Conservation (phyloP, 2,113 vertebrate genomes). For the Centrocercus urophasianus region DNA sequence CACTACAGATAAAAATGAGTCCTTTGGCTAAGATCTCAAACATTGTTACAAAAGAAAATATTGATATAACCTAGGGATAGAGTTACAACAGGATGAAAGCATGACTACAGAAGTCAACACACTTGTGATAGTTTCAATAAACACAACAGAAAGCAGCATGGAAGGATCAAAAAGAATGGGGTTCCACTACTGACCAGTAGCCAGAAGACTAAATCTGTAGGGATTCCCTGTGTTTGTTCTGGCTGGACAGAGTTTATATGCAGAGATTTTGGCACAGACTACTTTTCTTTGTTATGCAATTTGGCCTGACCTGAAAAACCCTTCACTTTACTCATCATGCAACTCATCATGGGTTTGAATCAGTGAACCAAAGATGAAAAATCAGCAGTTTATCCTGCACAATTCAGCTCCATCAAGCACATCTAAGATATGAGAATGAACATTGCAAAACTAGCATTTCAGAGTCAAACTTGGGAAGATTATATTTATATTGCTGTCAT, state of each 20-base stretch:
- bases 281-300: constrained; percentile 23
- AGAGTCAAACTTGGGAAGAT: not conserved
- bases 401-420: constrained; percentile 55
- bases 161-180: accelerated
- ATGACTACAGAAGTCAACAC: not conserved
- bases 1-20: not conserved
- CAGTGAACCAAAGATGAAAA: constrained; percentile 51
- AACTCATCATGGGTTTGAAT: not conserved
- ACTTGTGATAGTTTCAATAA: not conserved
- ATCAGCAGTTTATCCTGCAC: constrained; percentile 47
- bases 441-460: not conserved
- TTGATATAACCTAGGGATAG: not conserved
- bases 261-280: not conserved
- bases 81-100: not conserved
- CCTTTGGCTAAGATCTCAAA: not conserved
- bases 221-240: not conserved
- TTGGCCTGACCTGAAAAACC: constrained; percentile 11
- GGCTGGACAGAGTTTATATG: not conserved
- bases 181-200: not conserved
- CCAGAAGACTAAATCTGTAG: not conserved
- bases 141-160: accelerated
- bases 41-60: not conserved
- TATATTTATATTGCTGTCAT: not conserved
- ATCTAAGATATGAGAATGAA: not conserved
- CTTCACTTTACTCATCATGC: constrained; percentile 29